Base-by-base conservation (phyloP, 2,113 vertebrate species). In the Clupea harengus region DNA sequence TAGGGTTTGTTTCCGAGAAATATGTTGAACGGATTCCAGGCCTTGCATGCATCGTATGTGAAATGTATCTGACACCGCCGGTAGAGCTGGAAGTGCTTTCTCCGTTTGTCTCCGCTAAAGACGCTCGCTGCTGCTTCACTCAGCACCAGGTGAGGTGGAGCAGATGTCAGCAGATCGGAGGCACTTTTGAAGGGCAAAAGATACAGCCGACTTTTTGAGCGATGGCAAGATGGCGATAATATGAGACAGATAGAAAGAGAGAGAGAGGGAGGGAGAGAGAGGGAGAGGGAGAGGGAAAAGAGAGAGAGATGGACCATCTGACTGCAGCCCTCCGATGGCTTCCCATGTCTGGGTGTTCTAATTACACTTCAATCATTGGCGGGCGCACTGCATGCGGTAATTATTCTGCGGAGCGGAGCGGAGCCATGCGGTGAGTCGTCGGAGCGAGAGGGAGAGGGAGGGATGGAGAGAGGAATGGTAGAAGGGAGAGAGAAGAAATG, bases 311-410 rank as follows among this genome's bases (percentile, higher is more conserved):
- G 83, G 91, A 93, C 94, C 92, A 93, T 94, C 93, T 94, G 94
- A 94, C 90, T 78, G 46, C 90, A 91, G 92, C 91, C 90, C 92
- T 91, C 91, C 49, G 86, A 87, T 90, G 91, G 92, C 92, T 93
- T 91, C 90, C 92, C 83, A 91, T 91, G 93, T 93, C 93, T 93
- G 90, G 64, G 90, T 92, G 88, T 87, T 95, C 94, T 94, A 95
- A 95, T 95, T 95, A 94, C 89, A 91, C 93, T 94, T 95, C 94
- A 94, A 94, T 95, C 94, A 95, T 95, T 39, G 39, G 39, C 2
- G 39, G 88, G 91, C 91, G 89, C 94, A 1, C 94, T 78, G 93
- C 91, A 89, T 94, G 94, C 86, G 93, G 94, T 94, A 95, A 95
- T 95, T 91, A 94, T 94, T 93, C 94, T 85, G 45, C 87, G 81